These are phyloP conservation scores for Euproctis similis DNA, from an alignment of 2,888 invertebrate genomes.

Conservation along the genomic window DNA sequence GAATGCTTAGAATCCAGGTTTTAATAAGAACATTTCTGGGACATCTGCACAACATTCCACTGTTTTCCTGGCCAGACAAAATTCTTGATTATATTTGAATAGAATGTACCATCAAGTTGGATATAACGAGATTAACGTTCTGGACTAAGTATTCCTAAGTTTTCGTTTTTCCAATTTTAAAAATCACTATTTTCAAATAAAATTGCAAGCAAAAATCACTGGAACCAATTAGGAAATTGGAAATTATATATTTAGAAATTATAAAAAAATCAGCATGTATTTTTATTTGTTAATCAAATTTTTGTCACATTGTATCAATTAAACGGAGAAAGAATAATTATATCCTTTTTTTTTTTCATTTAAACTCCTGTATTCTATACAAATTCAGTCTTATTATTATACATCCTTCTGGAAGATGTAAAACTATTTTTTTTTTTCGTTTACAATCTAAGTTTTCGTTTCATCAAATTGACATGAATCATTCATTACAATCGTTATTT, in stretches of 20 bases:
- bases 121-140: no score
- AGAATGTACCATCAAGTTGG: no score
- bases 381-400: slow-evolving; percentile 51
- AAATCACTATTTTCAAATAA: background rate
- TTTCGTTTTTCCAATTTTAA: background rate
- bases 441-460: slow-evolving; percentile 22
- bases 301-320: slow-evolving; percentile 4
- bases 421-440: slow-evolving; percentile 33
- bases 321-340: no score
- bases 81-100: no score
- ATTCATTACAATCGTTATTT: slow-evolving; percentile 12
- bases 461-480: slow-evolving; percentile 40
- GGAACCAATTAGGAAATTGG: background rate
- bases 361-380: slow-evolving; percentile 31
- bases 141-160: no score
- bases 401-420: slow-evolving; percentile 41
- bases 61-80: no score
- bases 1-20: no score
- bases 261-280: background rate
- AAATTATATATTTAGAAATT: background rate
- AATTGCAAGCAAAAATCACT: background rate
- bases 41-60: no score
- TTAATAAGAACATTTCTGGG: no score
- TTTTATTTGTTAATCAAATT: slow-evolving; percentile 1
- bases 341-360: slow-evolving; percentile 15